These are phyloP conservation scores for Artibeus lituratus DNA, from an alignment of 2,797 vertebrate species.

Conservation along the genomic window DNA sequence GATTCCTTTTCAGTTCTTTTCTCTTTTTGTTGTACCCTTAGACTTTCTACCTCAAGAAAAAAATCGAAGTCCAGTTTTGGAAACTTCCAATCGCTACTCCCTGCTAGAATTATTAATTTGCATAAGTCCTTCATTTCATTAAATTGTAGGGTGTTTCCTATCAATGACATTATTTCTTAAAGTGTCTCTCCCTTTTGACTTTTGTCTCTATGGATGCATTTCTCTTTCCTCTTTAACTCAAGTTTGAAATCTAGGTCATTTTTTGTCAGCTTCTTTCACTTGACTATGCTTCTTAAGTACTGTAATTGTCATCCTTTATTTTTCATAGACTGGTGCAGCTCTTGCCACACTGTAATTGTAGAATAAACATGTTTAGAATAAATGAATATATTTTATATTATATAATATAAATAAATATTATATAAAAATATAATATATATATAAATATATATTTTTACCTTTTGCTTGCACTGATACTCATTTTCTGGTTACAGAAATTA, in stretches of 20 bases:
- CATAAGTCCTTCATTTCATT: conserved; percentile 29
- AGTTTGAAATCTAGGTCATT: conserved; percentile 30
- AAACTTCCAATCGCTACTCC: neutral
- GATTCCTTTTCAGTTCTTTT: neutral
- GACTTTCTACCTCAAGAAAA: neutral
- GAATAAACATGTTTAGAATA: conserved; percentile 50
- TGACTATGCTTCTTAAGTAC: neutral
- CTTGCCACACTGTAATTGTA: neutral
- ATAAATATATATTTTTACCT: neutral
- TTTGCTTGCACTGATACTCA: conserved; percentile 24
- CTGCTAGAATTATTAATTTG: neutral
- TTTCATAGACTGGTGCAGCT: neutral
- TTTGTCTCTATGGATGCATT: neutral
- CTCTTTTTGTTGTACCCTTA: neutral
- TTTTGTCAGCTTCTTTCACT: conserved; percentile 38
- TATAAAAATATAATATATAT: no score
- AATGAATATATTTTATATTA: conserved; percentile 9
- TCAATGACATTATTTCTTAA: conserved; percentile 17
- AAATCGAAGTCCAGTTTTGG: neutral
- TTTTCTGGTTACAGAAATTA: conserved; percentile 15
- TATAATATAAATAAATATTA: neutral
- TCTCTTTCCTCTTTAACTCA: conserved; percentile 6
- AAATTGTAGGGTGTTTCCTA: neutral
- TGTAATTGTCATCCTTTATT: neutral
- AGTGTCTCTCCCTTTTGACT: conserved; percentile 23